These are phyloP conservation scores for Phocoena phocoena DNA, from an alignment of 2,113 vertebrate species.

Conservation along the genomic window DNA sequence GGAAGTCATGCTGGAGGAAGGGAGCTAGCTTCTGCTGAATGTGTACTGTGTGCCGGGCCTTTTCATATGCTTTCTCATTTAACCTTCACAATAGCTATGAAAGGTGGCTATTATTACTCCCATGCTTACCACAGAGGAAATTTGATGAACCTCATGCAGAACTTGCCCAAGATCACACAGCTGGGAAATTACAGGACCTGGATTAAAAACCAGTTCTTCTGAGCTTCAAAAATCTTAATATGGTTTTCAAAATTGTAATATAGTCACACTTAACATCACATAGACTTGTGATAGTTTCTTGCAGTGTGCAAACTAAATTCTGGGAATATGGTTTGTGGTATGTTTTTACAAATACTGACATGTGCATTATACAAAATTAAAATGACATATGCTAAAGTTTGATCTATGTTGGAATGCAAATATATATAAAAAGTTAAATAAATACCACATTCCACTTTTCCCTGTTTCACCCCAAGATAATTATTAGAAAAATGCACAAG, in stretches of 20 bases:
- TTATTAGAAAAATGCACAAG: slow-evolving; percentile 23
- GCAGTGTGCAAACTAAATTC: neutral
- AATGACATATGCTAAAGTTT: slow-evolving; percentile 32
- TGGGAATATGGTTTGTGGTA: neutral
- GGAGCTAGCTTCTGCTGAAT: neutral
- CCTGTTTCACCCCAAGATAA: neutral
- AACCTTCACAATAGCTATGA: neutral
- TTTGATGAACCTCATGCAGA: neutral
- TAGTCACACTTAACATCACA: neutral
- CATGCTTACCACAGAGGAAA: neutral
- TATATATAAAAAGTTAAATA: neutral
- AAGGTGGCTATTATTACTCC: neutral
- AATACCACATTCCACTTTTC: neutral
- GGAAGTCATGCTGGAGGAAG: neutral
- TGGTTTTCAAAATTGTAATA: neutral
- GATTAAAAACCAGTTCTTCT: neutral
- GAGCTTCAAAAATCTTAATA: neutral
- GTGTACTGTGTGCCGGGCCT: neutral
- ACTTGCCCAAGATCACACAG: neutral
- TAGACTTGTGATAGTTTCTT: neutral
- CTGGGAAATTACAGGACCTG: neutral
- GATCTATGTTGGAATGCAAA: neutral
- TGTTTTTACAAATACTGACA: slow-evolving; percentile 17
- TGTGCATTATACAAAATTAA: neutral
- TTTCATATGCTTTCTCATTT: neutral